Conservation (phyloP, 2,888 invertebrate species). For the Willowsia nigromaculata region DNA sequence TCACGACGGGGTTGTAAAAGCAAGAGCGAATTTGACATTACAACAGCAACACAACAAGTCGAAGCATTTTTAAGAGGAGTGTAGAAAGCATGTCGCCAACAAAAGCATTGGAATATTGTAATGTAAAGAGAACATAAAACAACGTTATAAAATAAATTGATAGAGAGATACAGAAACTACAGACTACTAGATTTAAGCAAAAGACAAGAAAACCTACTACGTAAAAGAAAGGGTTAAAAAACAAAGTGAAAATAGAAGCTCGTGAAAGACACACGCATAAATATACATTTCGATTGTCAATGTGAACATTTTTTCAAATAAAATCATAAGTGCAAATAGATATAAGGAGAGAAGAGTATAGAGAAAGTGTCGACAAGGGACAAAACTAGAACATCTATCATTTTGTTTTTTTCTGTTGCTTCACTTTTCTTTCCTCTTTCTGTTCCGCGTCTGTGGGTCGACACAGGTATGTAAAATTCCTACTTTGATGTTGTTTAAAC, state of each 20-base stretch:
- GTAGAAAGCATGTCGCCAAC: too few species aligned
- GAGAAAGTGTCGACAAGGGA: conserved; percentile 48
- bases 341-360: background rate
- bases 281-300: too few species aligned
- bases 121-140: too few species aligned
- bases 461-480: background rate
- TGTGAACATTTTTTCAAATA: background rate
- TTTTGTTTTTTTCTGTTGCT: conserved; percentile 23
- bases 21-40: background rate
- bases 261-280: too few species aligned
- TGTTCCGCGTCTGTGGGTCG: background rate
- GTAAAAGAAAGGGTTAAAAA: too few species aligned
- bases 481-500: too few species aligned
- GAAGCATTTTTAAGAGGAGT: background rate
- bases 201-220: too few species aligned
- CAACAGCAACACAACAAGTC: background rate
- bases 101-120: too few species aligned
- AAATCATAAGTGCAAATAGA: background rate
- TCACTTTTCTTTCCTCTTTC: background rate
- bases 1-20: background rate
- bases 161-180: too few species aligned
- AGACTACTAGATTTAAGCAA: too few species aligned
- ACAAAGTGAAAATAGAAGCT: too few species aligned
- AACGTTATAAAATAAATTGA: too few species aligned
- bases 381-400: conserved; percentile 34